These are phyloP conservation scores for Pimephales promelas DNA, from an alignment of 2,113 vertebrate genomes.

Conservation along the genomic window DNA sequence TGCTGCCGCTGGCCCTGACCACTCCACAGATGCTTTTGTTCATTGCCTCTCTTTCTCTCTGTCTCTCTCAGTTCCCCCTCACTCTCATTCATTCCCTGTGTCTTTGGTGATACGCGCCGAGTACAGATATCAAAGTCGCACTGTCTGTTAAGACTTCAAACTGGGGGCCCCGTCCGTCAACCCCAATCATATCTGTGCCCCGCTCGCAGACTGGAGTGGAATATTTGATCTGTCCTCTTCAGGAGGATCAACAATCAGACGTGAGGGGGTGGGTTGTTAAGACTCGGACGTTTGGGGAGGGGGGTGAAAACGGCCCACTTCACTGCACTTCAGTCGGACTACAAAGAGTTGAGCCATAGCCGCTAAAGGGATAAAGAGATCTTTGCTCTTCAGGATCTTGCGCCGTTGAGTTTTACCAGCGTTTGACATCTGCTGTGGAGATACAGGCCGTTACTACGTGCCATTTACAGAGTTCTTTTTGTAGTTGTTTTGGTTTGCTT, in stretches of 20 bases:
- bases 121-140: slow-evolving; percentile 76
- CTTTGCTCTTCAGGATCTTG: slow-evolving; percentile 53
- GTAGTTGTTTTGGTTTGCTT: neutral
- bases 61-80: slow-evolving; percentile 55
- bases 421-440: slow-evolving; percentile 48
- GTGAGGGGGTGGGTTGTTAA: slow-evolving; percentile 32
- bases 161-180: slow-evolving; percentile 73
- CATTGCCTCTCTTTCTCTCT: slow-evolving; percentile 54
- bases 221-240: slow-evolving; percentile 82
- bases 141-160: slow-evolving; percentile 80
- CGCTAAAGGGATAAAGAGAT: slow-evolving; percentile 42
- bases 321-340: slow-evolving; percentile 48
- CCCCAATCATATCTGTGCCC: slow-evolving; percentile 75
- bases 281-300: slow-evolving; percentile 36
- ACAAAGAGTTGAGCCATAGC: slow-evolving; percentile 47
- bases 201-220: slow-evolving; percentile 73
- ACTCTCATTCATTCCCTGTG: slow-evolving; percentile 64
- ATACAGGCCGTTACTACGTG: neutral
- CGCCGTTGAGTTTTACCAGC: slow-evolving; percentile 34
- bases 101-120: slow-evolving; percentile 74
- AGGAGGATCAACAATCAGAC: slow-evolving; percentile 76
- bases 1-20: slow-evolving; percentile 73
- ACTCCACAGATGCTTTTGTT: slow-evolving; percentile 77
- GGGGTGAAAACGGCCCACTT: slow-evolving; percentile 47
- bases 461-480: neutral